A percentile compares a stretch with the other conserved stretches of the same genome.
Evolutionary conservation across 2,113 vertebrate genomes (phyloP).

Genomic region (Emydocephalus ijimae): DNA sequence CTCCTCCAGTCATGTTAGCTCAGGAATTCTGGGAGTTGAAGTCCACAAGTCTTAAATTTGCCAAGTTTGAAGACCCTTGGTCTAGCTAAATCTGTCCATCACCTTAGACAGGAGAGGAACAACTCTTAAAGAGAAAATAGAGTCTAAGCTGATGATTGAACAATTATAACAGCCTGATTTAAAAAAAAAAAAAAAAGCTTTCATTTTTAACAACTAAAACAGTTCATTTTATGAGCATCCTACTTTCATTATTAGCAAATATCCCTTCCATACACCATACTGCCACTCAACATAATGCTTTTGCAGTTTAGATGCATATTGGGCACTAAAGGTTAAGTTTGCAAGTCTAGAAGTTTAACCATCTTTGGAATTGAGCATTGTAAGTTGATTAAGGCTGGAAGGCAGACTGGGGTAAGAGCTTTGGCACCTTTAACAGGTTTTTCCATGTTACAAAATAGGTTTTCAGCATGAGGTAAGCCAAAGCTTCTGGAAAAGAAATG

Average conservation of each 20-base stretch:
- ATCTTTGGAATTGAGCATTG: neutral
- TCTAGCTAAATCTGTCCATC: too few species aligned
- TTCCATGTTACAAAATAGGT: neutral
- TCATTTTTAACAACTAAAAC: neutral
- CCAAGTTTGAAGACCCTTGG: too few species aligned
- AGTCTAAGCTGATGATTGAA: neutral
- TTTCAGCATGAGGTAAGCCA: conserved; percentile 22
- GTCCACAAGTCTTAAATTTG: too few species aligned
- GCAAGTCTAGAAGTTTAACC: neutral
- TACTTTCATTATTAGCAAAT: neutral
- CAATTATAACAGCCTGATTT: neutral
- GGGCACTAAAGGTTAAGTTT: neutral
- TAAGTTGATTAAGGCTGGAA: neutral
- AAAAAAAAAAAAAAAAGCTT: neutral
- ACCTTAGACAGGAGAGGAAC: neutral
- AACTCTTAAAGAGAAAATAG: neutral
- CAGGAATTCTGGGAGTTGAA: too few species aligned
- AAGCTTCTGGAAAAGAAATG: neutral
- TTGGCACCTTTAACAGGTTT: neutral
- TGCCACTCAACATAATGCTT: too few species aligned
- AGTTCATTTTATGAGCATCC: neutral
- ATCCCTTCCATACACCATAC: too few species aligned
- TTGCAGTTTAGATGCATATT: neutral
- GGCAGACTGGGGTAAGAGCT: neutral
- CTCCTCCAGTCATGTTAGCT: too few species aligned